Evolutionary conservation across 2,113 vertebrate genomes (phyloP), one percentile per base, ranked within the genome.

Genomic region (Pardalotus punctatus): DNA sequence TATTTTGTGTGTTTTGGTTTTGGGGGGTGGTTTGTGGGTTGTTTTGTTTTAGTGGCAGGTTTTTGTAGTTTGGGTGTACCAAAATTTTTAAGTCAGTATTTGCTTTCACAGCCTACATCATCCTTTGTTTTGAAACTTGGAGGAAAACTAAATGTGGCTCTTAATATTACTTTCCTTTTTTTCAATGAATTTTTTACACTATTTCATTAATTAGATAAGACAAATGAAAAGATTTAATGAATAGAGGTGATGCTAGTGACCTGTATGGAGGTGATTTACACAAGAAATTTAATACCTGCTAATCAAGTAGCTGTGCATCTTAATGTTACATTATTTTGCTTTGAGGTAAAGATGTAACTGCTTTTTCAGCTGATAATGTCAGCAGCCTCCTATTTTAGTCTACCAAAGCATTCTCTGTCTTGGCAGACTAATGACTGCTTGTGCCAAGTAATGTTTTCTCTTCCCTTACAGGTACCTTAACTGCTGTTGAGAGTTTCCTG

Each of bases 401-500:
- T 48, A 2, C 21, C 42, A 42, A 72, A 31, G 33, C 3, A 0
- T 81, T 20, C 40, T 60, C 8, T 73, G 50, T 16, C 57, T 62
- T 71, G 82, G 45, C 47, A 82, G 42, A 33, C 13, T 36, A 14
- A 57, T 54, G 27, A 58, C 12, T 67, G 12, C 10, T 4, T 36
- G 9, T 76, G 47, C 42, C 64, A 73, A 57, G 50, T 77, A 29
- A 57, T 38, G 5, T 77, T 94, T 91, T 90, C 74, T 80, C 16
- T 58, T 61, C 27, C 67, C 17, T 95, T 86, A 69, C 80, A 98
- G 99, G 99, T 69, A 99, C 98, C 25, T 96, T 99, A 96, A 99
- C 99, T 73, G 97, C 98, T 50, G 97, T 99, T 25, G 99, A 99
- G 97, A 99, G 99, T 93, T 99, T 99, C 96, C 96, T 99, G 96